Percentiles rank a stretch among this genome's conserved stretches.
phyloP scores from a whole-genome alignment of 1,140 invertebrate genomes.

The Aplysia californica region DNA sequence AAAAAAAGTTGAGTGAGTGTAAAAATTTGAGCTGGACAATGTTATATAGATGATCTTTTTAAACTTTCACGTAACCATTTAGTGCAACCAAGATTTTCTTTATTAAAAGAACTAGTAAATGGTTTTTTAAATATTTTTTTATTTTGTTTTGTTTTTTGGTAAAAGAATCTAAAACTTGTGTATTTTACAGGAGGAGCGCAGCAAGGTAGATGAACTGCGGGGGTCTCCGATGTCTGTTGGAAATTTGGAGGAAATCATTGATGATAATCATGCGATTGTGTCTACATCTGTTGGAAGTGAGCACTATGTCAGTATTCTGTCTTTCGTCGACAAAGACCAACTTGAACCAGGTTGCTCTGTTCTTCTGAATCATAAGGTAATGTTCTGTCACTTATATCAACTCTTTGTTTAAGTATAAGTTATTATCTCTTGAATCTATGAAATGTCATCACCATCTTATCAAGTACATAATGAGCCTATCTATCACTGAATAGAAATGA shows the following conservation, averaged over 20 bases:
- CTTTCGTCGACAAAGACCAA: constrained; percentile 99
- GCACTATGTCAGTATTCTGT: constrained; percentile 99
- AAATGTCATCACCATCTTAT: no score
- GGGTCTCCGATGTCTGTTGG: constrained; percentile 99
- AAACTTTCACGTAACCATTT: no score
- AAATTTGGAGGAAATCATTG: constrained; percentile 99
- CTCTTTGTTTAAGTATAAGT: no score
- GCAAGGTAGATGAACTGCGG: constrained; percentile 96
- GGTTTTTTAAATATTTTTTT: no score
- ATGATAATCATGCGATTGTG: constrained; percentile 99
- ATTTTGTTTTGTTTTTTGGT: no score
- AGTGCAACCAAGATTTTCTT: no score
- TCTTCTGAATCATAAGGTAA: constrained; percentile 96
- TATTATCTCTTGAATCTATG: background rate
- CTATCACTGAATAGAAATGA: no score
- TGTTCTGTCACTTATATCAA: no score
- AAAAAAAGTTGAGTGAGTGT: background rate
- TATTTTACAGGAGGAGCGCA: constrained; percentile 82
- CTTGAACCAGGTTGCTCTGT: constrained; percentile 99
- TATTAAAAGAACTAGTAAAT: no score
- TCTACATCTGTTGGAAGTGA: constrained; percentile 99
- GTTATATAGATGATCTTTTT: background rate
- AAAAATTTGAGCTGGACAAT: background rate
- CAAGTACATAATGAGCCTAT: no score
- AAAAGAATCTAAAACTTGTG: no score